Evolutionary conservation across 2,797 vertebrate species (phyloP), one percentile per base, ranked within the genome.

Genomic region (Streptopelia turtur): DNA sequence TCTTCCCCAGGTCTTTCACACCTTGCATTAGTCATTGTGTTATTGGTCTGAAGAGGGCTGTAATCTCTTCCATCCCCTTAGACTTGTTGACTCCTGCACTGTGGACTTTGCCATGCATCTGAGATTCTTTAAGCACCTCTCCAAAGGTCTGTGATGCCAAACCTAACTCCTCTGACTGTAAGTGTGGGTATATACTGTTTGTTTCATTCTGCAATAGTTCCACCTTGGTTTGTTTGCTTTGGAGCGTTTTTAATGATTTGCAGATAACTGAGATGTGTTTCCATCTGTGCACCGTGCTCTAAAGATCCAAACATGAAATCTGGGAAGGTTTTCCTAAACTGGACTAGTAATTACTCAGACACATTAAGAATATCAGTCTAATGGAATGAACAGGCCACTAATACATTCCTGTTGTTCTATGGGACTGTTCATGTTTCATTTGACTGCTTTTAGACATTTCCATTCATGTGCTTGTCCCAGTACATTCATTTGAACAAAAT

Each of bases 21-120:
- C 13, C 20, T 0, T 39, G 4, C 16, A 3, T 68, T 61, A 55
- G 15, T 50, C 49, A 7, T 0, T 24, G 39, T 28, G 16, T 76
- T 47, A 8, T 0, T 13, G 8, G 14, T 66, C 61, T 78, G 61
- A 74, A 31, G 30, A 83, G 55, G 22, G 21, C 4, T 89, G 37
- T 69, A 59, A 28, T 52, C 22, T 30, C 5, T 78, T 76, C 50
- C 33, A 16, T 39, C 31, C 28, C 30, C 5, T 45, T 37, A 13
- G 27, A 39, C 17, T 37, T 81, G 52, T 18, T 65, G 78, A 18
- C 31, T 31, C 30, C 20, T 81, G 77, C 43, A 20, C 18, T 45
- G 8, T 45, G 10, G 50, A 65, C 24, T 76, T 83, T 69, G 11
- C 37, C 16, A 2, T 11, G 33, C 35, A 25, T 33, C 39, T 78